Base-by-base conservation (phyloP, 2,797 vertebrate species). In the Triplophysa yarkandensis region DNA sequence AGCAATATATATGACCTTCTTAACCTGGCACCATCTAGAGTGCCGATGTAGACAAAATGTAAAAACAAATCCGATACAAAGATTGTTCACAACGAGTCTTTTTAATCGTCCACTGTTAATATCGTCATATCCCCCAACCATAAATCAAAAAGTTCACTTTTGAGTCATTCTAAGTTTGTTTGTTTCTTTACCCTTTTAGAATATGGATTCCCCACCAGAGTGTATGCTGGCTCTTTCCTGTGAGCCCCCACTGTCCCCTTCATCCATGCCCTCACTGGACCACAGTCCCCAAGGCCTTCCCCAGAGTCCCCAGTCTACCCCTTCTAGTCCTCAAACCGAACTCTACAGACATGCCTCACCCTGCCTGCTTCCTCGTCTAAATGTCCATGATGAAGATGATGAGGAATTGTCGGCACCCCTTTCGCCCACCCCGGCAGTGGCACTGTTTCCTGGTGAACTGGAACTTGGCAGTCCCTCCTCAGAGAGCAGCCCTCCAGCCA, bases 201-300 rank as follows among this genome's bases (percentile, higher is more conserved):
- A 84, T 82, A 93, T 93, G 92, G 92, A 93, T 92, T 93, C 92
- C 78, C 90, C 92, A 4, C 89, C 91, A 44, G 92, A 93, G 80
- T 92, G 89, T 89, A 86, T 91, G 83, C 84, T 92, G 86, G 89
- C 89, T 79, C 88, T 93, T 77, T 88, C 90, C 67, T 88, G 87
- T 92, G 91, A 92, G 77, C 90, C 85, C 52, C 87, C 90, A 80
- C 85, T 87, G 80, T 89, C 89, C 54, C 88, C 90, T 55, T 85
- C 86, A 4, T 86, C 91, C 14, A 84, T 92, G 79, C 91, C 92
- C 0, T 93, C 92, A 68, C 85, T 92, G 67, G 91, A 93, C 82
- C 89, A 91, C 87, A 92, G 92, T 74, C 92, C 90, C 0, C 52
- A 78, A 17, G 81, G 79, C 43, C 80, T 88, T 58, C 84, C 86